Evolutionary conservation across 2,888 invertebrate species (phyloP).

Genomic region (Fabriciana adippe): DNA sequence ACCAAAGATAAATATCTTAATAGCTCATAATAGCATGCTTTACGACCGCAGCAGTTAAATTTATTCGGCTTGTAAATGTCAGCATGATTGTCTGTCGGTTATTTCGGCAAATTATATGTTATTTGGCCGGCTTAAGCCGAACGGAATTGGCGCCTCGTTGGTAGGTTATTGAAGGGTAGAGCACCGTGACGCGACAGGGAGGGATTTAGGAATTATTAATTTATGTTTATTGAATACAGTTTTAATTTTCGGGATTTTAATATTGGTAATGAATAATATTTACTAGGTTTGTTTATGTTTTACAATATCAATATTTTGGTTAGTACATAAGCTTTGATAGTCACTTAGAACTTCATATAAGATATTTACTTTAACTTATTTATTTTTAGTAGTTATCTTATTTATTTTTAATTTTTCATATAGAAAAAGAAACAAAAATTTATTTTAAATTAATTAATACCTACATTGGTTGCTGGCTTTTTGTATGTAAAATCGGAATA

Average conservation of each 20-base stretch:
- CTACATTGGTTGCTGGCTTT: too few relatives aligned
- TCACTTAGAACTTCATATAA: too few relatives aligned
- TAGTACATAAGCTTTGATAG: too few relatives aligned
- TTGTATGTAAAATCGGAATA: too few relatives aligned
- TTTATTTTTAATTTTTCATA: too few relatives aligned
- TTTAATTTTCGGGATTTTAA: background rate
- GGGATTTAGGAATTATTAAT: conserved; percentile 45
- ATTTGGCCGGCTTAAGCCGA: conserved; percentile 59
- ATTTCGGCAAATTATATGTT: conserved; percentile 73
- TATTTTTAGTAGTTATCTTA: too few relatives aligned
- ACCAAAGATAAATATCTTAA: background rate
- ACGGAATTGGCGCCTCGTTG: conserved; percentile 76
- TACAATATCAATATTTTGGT: too few relatives aligned
- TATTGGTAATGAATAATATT: background rate
- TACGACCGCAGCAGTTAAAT: background rate
- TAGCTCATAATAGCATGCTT: background rate
- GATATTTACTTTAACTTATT: too few relatives aligned
- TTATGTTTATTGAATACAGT: background rate
- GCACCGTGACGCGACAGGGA: conserved; percentile 50
- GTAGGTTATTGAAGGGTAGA: conserved; percentile 60
- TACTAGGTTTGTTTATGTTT: background rate
- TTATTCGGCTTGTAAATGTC: conserved; percentile 36
- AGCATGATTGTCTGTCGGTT: conserved; percentile 56
- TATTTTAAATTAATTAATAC: too few relatives aligned
- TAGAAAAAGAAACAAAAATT: too few relatives aligned